Base-by-base conservation (phyloP, 2,888 invertebrate species). In the Tenodera sinensis region DNA sequence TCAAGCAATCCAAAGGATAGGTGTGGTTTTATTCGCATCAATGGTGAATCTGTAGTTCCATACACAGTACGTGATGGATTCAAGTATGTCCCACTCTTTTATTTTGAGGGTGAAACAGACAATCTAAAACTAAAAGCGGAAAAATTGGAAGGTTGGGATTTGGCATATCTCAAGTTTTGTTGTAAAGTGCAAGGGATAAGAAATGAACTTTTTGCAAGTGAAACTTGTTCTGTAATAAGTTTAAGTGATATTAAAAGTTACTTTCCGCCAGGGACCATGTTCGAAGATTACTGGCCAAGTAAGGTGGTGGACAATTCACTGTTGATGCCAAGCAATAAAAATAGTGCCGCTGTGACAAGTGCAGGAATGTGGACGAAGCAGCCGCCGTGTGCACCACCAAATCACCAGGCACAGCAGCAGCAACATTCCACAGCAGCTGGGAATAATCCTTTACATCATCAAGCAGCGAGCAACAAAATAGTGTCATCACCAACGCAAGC, bases 161-260 rank as follows among this genome's bases (percentile, higher is more conserved):
- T 98, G 91, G 97, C 98, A 0, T 98, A 98, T 93, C 94, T 98
- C 91, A 98, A 98, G 93, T 98, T 98, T 93, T 98, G 98, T 94
- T 98, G 98, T 93, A 98, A 98, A 94, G 98, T 98, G 91, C 98
- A 98, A 93, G 98, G 98, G 88, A 98, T 98, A 91, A 94, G 98
- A 91, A 98, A 98, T 92, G 98, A 98, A 94, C 93, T 98, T 90
- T 98, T 98, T 93, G 97, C 97, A 28, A 97, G 97, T 94, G 98
- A 98, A 92, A 97, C 97, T 15, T 98, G 98, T 93, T 97, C 97
- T 89, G 98, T 98, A 92, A 98, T 98, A 90, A 98, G 97, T 94
- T 95, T 98, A 91, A 96, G 97, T 83, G 98, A 98, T 93, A 97
- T 98, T 91, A 97, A 97, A 93, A 97, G 97, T 93, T 98, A 98